Percentiles rank a stretch among this genome's conserved stretches.
These are phyloP conservation scores for Chrysocyon brachyurus DNA, from an alignment of 2,797 vertebrate species.

Conservation along the genomic window DNA sequence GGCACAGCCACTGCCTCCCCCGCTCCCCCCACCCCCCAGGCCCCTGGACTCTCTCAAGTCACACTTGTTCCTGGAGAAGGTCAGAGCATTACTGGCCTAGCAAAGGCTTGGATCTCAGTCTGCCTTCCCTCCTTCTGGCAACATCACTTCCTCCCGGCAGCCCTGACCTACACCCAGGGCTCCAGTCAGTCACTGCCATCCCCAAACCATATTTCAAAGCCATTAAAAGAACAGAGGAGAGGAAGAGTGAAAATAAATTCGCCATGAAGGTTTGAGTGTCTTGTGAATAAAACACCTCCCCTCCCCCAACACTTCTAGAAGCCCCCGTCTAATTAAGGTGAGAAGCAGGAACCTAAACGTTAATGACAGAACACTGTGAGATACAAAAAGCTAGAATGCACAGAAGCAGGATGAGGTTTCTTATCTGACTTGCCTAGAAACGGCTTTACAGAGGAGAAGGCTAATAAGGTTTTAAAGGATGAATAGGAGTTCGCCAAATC, in stretches of 20 bases:
- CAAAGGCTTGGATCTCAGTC: background rate
- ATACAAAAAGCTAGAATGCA: background rate
- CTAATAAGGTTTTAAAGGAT: background rate
- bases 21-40: fast-evolving
- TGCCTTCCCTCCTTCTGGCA: fast-evolving
- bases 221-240: background rate
- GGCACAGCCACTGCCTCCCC: background rate
- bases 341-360: background rate
- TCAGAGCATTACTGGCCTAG: background rate
- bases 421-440: background rate
- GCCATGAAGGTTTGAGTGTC: background rate
- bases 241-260: background rate
- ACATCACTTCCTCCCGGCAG: background rate
- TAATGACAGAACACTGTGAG: background rate
- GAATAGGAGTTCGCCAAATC: background rate
- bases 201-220: background rate
- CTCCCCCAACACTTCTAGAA: background rate
- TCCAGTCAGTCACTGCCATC: background rate
- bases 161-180: too few species aligned
- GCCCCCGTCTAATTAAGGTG: background rate
- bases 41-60: background rate
- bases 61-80: background rate
- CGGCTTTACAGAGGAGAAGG: background rate
- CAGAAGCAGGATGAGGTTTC: background rate
- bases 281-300: background rate